Conservation (phyloP, 2,797 vertebrate genomes). For the Jordanella pulchra region DNA sequence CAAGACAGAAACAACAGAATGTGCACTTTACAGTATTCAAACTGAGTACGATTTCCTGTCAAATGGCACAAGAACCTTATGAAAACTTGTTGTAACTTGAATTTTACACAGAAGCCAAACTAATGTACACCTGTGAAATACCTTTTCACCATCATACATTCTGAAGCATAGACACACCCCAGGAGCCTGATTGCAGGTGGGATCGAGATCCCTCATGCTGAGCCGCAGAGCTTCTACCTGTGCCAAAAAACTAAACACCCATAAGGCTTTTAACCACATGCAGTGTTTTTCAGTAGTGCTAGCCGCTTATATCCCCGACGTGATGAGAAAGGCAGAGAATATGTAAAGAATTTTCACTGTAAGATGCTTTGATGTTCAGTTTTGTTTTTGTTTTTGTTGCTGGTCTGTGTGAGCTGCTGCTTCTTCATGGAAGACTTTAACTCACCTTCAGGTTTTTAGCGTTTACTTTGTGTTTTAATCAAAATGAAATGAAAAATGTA, state of each 20-base stretch:
- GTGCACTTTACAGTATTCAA: no score
- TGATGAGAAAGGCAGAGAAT: constrained; percentile 12
- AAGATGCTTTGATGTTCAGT: constrained; percentile 55
- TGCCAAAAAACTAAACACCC: constrained; percentile 46
- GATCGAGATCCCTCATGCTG: constrained; percentile 58
- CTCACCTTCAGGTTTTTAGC: constrained; percentile 49
- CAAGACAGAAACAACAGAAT: no score
- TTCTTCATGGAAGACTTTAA: constrained; percentile 40
- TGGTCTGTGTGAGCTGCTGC: constrained; percentile 15
- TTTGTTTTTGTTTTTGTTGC: background rate
- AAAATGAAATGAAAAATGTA: constrained; percentile 39
- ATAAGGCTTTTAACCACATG: constrained; percentile 13
- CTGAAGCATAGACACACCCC: constrained; percentile 28
- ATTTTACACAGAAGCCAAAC: background rate
- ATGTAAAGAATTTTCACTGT: constrained; percentile 15
- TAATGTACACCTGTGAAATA: background rate
- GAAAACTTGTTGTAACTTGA: background rate
- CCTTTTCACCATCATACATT: constrained; percentile 9
- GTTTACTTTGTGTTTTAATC: constrained; percentile 42
- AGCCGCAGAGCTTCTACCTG: constrained; percentile 28
- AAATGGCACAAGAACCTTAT: background rate
- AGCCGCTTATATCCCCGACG: constrained; percentile 4
- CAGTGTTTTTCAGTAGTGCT: constrained; percentile 23
- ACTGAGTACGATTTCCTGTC: background rate
- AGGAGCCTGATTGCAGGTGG: constrained; percentile 37